Base-by-base conservation (phyloP, 2,113 vertebrate species). In the Hiodon tergisus region DNA sequence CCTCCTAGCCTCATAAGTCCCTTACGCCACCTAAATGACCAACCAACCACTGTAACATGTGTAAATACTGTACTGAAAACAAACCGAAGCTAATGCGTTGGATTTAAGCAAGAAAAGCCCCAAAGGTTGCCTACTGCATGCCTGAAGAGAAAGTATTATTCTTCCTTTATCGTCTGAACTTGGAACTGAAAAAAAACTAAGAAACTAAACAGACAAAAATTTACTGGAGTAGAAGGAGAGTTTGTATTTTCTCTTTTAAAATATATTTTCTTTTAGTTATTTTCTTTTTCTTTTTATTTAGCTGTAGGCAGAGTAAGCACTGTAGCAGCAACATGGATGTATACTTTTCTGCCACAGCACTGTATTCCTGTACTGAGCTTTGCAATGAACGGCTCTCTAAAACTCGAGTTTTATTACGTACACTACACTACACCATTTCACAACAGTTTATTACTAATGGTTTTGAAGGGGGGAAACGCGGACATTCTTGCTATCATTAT, bases 81-180 rank as follows among this genome's bases (percentile, higher is more conserved):
- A 86, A 83, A 84, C 80, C 69, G 75, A 71, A 83, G 92, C 93
- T 93, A 90, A 92, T 92, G 93, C 86, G 87, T 87, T 91, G 91
- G 87, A 85, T 93, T 92, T 86, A 82, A 67, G 51, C 4, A 80
- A 89, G 82, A 85, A 86, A 87, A 91, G 94, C 85, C 92, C 91
- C 89, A 90, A 90, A 92, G 89, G 91, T 92, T 93, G 93, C 92
- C 93, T 94, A 90, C 86, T 92, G 92, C 93, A 92, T 95, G 93
- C 91, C 92, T 93, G 93, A 90, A 85, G 84, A 92, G 89, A 93
- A 88, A 91, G 82, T 85, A 89, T 88, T 91, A 89, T 88, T 91
- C 87, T 89, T 90, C 86, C 87, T 87, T 90, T 88, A 87, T 91
- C 87, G 92, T 90, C 86, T 80, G 85, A 89, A 86, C 83, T 87